Conservation (phyloP, 2,888 invertebrate species). For the Apodemia duryi region DNA sequence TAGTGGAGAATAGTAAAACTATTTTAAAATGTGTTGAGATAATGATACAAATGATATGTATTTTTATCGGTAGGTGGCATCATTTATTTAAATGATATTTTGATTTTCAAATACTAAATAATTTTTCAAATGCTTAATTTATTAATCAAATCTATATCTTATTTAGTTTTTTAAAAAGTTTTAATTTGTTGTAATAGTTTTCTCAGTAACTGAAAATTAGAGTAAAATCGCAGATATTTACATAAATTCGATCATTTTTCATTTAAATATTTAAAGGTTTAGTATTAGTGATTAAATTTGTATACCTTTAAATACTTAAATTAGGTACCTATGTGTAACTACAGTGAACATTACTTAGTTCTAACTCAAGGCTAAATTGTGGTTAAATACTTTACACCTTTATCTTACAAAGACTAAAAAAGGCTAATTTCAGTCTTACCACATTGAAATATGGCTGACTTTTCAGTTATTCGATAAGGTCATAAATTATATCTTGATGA, state of each 20-base stretch:
- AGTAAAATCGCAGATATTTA: neutral
- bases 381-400: conserved; percentile 12
- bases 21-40: conserved; percentile 1
- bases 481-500: conserved; percentile 32
- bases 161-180: neutral
- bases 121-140: neutral
- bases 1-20: conserved; percentile 23
- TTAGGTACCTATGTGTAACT: neutral
- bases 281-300: neutral
- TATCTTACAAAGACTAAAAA: neutral
- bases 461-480: conserved; percentile 30
- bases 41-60: neutral
- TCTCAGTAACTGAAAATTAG: too few relatives aligned
- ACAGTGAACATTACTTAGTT: neutral
- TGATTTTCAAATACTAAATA: neutral
- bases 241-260: too few relatives aligned
- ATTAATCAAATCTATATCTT: too few relatives aligned
- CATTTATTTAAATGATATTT: neutral
- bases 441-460: conserved; percentile 1
- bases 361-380: conserved; percentile 10
- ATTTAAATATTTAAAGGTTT: too few relatives aligned
- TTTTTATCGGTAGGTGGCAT: conserved; percentile 18
- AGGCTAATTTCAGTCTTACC: conserved; percentile 1
- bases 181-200: neutral
- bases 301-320: neutral